Conservation (phyloP, 2,797 vertebrate species). For the Periparus ater region DNA sequence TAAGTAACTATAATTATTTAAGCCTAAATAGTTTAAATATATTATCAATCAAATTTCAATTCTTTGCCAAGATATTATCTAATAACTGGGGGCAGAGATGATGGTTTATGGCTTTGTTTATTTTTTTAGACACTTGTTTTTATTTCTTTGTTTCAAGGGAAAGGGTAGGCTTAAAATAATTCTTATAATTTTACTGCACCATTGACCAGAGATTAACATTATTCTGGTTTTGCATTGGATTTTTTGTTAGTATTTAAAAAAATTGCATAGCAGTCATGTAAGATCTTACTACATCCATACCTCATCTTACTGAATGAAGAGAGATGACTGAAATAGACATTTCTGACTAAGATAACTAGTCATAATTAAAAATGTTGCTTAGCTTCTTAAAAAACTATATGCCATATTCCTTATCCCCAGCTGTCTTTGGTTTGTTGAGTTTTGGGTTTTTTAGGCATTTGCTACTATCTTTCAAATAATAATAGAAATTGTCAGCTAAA, state of each 20-base stretch:
- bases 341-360: neutral
- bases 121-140: neutral
- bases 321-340: neutral
- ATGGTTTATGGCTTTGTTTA: neutral
- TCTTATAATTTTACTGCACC: neutral
- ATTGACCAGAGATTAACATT: neutral
- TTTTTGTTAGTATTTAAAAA: neutral
- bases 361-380: neutral
- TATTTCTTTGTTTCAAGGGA: neutral
- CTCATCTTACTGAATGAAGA: neutral
- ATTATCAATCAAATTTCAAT: neutral
- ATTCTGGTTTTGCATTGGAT: neutral
- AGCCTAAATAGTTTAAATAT: neutral
- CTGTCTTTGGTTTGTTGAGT: neutral
- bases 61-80: neutral
- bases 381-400: neutral
- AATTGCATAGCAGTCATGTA: neutral
- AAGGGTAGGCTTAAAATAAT: neutral
- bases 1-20: neutral
- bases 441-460: neutral
- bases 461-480: neutral
- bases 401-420: neutral
- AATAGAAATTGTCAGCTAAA: neutral
- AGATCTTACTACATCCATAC: neutral
- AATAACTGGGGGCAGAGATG: accelerated